Conservation (phyloP, 2,797 vertebrate species). For the Sebastes diploproa region DNA sequence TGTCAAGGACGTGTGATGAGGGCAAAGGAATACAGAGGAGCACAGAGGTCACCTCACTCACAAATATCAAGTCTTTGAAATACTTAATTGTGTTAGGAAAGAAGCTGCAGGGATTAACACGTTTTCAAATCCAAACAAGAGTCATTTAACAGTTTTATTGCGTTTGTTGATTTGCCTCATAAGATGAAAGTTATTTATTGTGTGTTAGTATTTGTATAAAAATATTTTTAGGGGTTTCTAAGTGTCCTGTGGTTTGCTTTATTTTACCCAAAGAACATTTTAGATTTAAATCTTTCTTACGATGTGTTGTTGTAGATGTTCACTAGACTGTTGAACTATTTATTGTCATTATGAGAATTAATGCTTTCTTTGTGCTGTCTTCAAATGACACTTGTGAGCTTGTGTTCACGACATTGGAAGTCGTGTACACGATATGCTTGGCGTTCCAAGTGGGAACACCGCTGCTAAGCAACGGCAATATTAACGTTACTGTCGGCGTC, state of each 20-base stretch:
- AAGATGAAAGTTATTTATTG: background rate
- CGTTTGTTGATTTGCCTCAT: background rate
- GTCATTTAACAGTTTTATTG: background rate
- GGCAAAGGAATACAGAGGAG: conserved; percentile 53
- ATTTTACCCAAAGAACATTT: background rate
- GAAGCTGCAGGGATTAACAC: conserved; percentile 1
- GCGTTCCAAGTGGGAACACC: no score
- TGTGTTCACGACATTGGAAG: no score
- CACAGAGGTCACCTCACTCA: conserved; percentile 48
- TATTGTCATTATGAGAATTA: background rate
- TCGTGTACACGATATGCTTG: no score
- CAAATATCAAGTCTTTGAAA: conserved; percentile 60
- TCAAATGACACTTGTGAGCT: no score
- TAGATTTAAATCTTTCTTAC: background rate
- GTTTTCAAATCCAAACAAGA: background rate
- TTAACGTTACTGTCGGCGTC: no score
- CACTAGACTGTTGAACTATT: background rate
- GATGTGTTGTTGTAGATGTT: background rate
- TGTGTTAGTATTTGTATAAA: background rate
- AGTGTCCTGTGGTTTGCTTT: background rate
- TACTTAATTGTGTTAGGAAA: conserved; percentile 26
- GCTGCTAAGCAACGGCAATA: no score
- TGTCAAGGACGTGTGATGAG: conserved; percentile 64
- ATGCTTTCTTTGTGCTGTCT: background rate
- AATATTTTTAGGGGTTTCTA: background rate